Evolutionary conservation across 2,888 invertebrate species (phyloP), one percentile per base, ranked within the genome.

Genomic region (Ectemnius continuus): DNA sequence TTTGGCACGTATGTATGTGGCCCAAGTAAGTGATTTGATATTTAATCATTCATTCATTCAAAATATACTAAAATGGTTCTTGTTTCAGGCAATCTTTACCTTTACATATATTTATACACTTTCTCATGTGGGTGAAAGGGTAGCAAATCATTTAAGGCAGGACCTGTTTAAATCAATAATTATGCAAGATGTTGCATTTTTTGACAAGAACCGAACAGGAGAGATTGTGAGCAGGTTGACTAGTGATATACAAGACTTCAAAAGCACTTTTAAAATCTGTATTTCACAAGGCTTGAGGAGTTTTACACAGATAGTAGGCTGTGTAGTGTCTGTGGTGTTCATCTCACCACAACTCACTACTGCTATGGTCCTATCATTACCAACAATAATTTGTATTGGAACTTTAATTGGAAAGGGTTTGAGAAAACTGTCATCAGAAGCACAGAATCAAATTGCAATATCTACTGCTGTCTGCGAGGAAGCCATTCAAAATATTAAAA

Each of bases 181-280:
- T 8, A 93, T 93, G 77, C 98, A 98, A 90, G 97, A 99, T 85
- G 94, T 98, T 87, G 93, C 94, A 8, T 99, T 99, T 91, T 99
- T 97, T 91, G 98, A 99, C 90, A 92, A 93, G 82, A 96, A 97
- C 89, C 94, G 97, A 85, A 97, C 97, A 0, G 98, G 98, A 0
- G 98, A 98, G 91, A 93, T 99, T 59, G 94, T 98, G 8, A 97
- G 97, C 90, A 95, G 97, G 84, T 91, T 99, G 76, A 98, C 98
- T 28, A 94, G 96, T 60, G 99, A 99, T 91, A 95, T 99, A 8
- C 98, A 99, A 90, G 98, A 99, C 88, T 99, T 99, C 90, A 99
- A 99, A 91, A 97, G 98, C 84, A 96, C 97, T 0, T 99, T 99
- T 89, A 99, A 99, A 90, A 94, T 96, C 86, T 96, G 96, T 26